A percentile compares a stretch with the other conserved stretches of the same genome.
These are phyloP conservation scores for Silurus lanzhouensis DNA, from an alignment of 2,797 vertebrate species.

Conservation along the genomic window DNA sequence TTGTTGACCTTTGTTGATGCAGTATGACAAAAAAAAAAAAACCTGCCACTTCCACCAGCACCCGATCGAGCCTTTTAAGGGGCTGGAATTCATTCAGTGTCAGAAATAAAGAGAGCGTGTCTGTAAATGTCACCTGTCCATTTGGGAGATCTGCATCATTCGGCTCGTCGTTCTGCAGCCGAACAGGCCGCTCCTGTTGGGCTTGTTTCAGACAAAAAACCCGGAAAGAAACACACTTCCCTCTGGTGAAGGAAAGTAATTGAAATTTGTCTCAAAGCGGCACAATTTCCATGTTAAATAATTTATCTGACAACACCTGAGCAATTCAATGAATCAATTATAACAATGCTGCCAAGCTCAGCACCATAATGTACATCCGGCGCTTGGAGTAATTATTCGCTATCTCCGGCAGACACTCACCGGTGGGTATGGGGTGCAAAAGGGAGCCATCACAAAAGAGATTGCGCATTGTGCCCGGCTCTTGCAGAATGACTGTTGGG, in stretches of 20 bases:
- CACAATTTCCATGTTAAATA: conserved; percentile 59
- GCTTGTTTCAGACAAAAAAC: conserved; percentile 44
- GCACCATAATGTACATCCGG: conserved; percentile 44
- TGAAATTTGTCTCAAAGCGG: conserved; percentile 55
- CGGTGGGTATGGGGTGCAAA: conserved; percentile 38
- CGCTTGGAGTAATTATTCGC: conserved; percentile 50
- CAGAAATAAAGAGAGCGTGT: conserved; percentile 37
- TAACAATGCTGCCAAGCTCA: conserved; percentile 47
- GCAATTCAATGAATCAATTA: conserved; percentile 53
- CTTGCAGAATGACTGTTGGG: conserved; percentile 34
- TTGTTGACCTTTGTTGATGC: conserved; percentile 16
- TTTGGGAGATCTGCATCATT: conserved; percentile 45
- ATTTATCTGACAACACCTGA: conserved; percentile 58
- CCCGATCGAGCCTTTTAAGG: conserved; percentile 22
- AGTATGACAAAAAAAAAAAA: background rate
- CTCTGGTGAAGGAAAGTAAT: conserved; percentile 50
- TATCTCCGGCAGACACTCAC: conserved; percentile 53
- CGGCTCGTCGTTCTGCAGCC: conserved; percentile 47
- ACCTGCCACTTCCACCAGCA: background rate
- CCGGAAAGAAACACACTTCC: background rate
- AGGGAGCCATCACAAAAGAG: conserved; percentile 42
- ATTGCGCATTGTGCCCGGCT: conserved; percentile 44
- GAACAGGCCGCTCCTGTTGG: conserved; percentile 47
- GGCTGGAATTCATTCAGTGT: conserved; percentile 23
- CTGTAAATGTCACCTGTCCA: conserved; percentile 46